Conservation (phyloP, 2,888 invertebrate species). For the Lithophane socia region DNA sequence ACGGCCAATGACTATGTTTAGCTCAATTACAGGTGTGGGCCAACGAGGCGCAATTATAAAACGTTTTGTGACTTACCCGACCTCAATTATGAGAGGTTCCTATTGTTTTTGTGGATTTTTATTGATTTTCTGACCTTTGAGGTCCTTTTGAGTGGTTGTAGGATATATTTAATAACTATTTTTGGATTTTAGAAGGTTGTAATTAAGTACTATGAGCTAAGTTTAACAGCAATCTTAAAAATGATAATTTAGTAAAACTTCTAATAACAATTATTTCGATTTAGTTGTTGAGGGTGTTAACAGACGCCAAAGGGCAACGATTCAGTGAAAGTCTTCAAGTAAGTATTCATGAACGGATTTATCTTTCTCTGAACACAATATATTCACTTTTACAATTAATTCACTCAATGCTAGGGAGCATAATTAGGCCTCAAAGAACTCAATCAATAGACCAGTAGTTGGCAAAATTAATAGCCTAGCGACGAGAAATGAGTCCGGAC, state of each 20-base stretch:
- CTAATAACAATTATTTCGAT: neutral
- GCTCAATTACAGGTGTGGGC: constrained; percentile 73
- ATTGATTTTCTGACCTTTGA: constrained; percentile 60
- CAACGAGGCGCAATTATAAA: constrained; percentile 75
- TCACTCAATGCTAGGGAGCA: neutral
- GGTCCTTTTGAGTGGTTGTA: constrained; percentile 16
- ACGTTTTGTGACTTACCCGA: constrained; percentile 77
- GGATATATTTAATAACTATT: constrained; percentile 27
- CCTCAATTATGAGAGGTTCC: constrained; percentile 49
- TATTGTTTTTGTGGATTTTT: constrained; percentile 62
- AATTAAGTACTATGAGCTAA: constrained; percentile 9
- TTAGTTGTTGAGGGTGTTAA: neutral
- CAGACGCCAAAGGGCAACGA: neutral
- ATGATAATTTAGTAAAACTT: neutral
- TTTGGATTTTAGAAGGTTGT: constrained; percentile 3
- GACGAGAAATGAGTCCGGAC: neutral
- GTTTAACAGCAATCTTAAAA: neutral
- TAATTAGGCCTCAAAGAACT: neutral
- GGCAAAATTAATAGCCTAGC: neutral
- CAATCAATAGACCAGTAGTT: neutral
- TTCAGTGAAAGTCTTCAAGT: neutral
- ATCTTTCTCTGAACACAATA: neutral
- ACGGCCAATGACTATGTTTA: constrained; percentile 76
- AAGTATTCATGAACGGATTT: no score
- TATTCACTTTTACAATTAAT: no score